Evolutionary conservation across 2,113 vertebrate genomes (phyloP), one percentile per base, ranked within the genome.

Genomic region (Rhinolophus sinicus): DNA sequence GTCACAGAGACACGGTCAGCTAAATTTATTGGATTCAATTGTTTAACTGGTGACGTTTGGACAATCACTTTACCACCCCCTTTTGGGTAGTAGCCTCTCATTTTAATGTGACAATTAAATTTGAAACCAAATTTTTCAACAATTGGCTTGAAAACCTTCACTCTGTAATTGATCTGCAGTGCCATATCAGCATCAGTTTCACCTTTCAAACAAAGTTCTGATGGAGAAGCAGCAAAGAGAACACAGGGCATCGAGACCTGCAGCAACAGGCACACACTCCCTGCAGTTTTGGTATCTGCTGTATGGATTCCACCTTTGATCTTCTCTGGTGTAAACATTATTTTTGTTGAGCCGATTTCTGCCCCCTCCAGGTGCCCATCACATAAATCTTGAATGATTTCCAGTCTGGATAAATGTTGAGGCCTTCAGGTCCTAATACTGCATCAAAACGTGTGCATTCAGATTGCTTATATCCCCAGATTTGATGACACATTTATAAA

Each of bases 181-280:
- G 99, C 99, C 99, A 99, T 99, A 94, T 99, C 99, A 18, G 99
- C 99, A 83, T 99, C 99, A 75, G 99, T 99, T 65, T 99, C 99
- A 62, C 99, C 99, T 98, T 99, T 99, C 97, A 99, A 98, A 94
- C 76, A 98, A 21, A 99, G 98, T 92, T 99, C 99, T 33, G 99
- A 99, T 1, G 99, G 98, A 24, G 98, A 98, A 65, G 99, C 99
- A 58, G 99, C 98, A 92, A 99, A 99, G 35, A 99, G 98, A 62
- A 99, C 99, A 75, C 99, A 99, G 10, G 99, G 99, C 97, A 99
- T 98, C 14, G 99, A 99, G 14, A 99, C 99, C 98, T 99, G 99
- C 98, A 99, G 98, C 98, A 99, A 98, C 16, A 99, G 98, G 97
- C 99, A 99, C 88, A 99, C 99, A 73, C 99, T 99, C 99, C 99